These are phyloP conservation scores for Drosophila macrospina DNA, from an alignment of 2,888 invertebrate species.

Conservation along the genomic window DNA sequence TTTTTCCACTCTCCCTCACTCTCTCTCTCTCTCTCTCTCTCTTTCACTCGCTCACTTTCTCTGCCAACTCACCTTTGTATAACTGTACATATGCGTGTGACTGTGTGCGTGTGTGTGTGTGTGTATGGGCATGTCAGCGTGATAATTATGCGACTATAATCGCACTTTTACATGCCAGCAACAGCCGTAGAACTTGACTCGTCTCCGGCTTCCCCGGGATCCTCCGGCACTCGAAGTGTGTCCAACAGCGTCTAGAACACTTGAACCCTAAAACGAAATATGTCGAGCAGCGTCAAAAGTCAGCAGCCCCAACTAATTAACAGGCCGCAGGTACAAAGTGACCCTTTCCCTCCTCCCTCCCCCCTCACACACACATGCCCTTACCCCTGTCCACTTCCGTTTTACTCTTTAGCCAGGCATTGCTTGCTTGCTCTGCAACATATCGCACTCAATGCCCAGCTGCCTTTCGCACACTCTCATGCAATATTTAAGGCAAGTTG, in stretches of 20 bases:
- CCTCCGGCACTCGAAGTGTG: slow-evolving; percentile 28
- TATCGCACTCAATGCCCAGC: slow-evolving; percentile 15
- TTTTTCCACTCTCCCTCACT: slow-evolving; percentile 2
- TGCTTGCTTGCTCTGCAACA: background rate
- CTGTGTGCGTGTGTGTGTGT: slow-evolving; percentile 57
- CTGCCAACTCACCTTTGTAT: background rate
- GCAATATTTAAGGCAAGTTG: slow-evolving; percentile 74
- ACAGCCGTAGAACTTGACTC: slow-evolving; percentile 21
- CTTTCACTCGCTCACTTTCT: background rate
- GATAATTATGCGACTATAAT: slow-evolving; percentile 82
- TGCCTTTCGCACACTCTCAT: slow-evolving; percentile 59
- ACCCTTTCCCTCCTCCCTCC: slow-evolving; percentile 1
- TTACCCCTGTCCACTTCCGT: too few species aligned
- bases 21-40: slow-evolving; percentile 1
- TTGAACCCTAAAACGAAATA: slow-evolving; percentile 78
- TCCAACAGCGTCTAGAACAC: slow-evolving; percentile 51
- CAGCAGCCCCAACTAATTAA: slow-evolving; percentile 77
- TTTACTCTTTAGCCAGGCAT: background rate
- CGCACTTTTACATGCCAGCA: slow-evolving; percentile 78
- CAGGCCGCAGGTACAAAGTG: slow-evolving; percentile 74
- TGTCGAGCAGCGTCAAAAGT: slow-evolving; percentile 77
- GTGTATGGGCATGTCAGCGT: slow-evolving; percentile 75
- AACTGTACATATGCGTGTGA: slow-evolving; percentile 50
- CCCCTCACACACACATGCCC: too few species aligned
- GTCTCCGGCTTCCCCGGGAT: too few species aligned